Conservation (phyloP, 2,797 vertebrate species). For the Carcharodon carcharias region DNA sequence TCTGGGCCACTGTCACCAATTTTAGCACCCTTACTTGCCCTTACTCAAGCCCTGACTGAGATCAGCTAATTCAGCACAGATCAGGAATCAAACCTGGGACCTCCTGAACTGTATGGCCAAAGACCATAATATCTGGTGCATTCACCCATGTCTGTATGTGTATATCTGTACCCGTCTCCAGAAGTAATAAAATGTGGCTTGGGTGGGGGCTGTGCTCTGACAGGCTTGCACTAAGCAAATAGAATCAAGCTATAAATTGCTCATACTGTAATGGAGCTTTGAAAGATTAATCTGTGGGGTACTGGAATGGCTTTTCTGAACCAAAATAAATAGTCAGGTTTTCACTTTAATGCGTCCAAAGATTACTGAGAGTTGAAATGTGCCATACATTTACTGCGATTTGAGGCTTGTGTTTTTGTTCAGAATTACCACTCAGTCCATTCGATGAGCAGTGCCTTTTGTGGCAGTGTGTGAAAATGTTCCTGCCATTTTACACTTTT, state of each 20-base stretch:
- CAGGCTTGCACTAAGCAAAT: constrained; percentile 20
- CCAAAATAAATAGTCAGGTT: constrained; percentile 27
- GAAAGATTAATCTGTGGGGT: constrained; percentile 31
- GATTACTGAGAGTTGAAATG: constrained; percentile 2
- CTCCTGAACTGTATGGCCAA: background rate
- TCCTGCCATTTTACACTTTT: background rate
- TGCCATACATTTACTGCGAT: background rate
- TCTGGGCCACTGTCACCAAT: background rate
- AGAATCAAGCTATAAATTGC: constrained; percentile 21
- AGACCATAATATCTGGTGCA: background rate
- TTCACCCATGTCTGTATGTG: background rate
- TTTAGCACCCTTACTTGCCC: background rate
- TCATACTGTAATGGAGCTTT: background rate
- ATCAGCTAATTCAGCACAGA: background rate
- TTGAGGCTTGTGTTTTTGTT: background rate
- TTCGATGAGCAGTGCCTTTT: background rate
- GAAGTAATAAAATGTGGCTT: background rate
- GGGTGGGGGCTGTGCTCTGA: background rate
- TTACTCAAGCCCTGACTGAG: background rate
- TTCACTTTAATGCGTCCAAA: constrained; percentile 5
- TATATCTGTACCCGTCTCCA: background rate
- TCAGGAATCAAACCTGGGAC: background rate
- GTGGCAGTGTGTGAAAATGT: background rate
- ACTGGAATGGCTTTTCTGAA: background rate
- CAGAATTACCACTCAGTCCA: background rate